Evolutionary conservation across 2,888 invertebrate species (phyloP), one percentile per base, ranked within the genome.

Genomic region (Rhingia rostrata): DNA sequence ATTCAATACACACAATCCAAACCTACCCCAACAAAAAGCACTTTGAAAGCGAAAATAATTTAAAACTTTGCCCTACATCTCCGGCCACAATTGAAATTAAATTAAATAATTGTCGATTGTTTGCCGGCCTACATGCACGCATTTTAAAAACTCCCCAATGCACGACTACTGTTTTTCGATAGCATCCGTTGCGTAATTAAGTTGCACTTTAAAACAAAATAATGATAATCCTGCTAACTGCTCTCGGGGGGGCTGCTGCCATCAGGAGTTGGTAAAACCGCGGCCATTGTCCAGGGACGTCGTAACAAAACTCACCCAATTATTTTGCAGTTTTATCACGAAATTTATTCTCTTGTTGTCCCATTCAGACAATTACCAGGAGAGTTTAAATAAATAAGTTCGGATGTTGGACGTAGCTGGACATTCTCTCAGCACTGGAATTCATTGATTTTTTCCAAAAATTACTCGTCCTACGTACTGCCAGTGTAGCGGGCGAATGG

Each of bases 301-400:
- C 37, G 45, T 12, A 33, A 67, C 63, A 67, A 58, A 63, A 66
- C 35, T 72, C 73, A 51, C 56, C 83, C 83, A 79, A 83, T 83
- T 83, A 83, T 83, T 83, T 83, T 83, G 22, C 22, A 67, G 73
- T 69, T 83, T 83, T 83, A 83, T 83, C 78, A 58, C 39, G 37
- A 74, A 83, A 83, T 83, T 69, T 83, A 83, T 83, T 69, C 83
- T 67, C 67, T 78, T 82, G 82, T 78, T 78, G 78, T 83, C 37
- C 53, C 33, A 54, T 67, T 54, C 72, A 39, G 79, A 74, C 83
- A 83, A 83, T 79, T 83, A 74, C 67, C 83, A 73, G 37, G 83
- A 74, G 83, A 63, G 54, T 73, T 73, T 67, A 69, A 73, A 83
- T 79, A 83, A 83, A 74, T 79, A 79, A 79, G 78, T 73, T 63